Base-by-base conservation (phyloP, 2,797 vertebrate species). In the Parambassis ranga region DNA sequence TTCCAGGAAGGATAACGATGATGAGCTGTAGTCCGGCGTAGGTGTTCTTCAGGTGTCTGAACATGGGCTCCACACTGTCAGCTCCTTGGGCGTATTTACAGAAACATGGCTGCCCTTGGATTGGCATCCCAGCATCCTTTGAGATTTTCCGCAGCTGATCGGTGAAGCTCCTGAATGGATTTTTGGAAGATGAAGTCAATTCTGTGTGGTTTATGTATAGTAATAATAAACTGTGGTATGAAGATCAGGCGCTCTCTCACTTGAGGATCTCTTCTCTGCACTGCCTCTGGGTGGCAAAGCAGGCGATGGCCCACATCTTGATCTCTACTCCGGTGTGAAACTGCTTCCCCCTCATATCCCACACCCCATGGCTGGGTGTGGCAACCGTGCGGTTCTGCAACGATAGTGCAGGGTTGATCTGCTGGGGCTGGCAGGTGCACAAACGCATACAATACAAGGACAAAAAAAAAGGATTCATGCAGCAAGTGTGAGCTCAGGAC, bases 261-360 rank as follows among this genome's bases (percentile, higher is more conserved):
- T 99, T 99, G 42, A 99, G 59, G 86, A 98, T 97, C 91, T 99
- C 96, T 85, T 99, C 96, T 71, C 96, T 88, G 86, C 96, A 99
- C 65, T 99, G 96, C 56, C 97, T 94, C 93, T 99, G 97, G 0
- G 96, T 98, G 71, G 97, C 96, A 65, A 99, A 99, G 84, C 97
- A 99, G 70, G 97, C 97, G 44, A 99, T 98, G 39, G 97, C 97
- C 97, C 97, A 99, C 95, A 99, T 97, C 89, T 98, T 99, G 74
- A 99, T 98, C 90, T 99, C 96, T 64, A 98, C 96, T 6, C 96
- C 96, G 0, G 96, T 98, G 89, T 98, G 96, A 65, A 99, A 99
- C 67, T 99, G 97, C 75, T 98, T 99, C 47, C 97, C 97, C 77
- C 97, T 82, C 97, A 99, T 98, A 88, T 98, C 96, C 96, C 97